Base-by-base conservation (phyloP, 2,888 invertebrate species). In the Muscina levida region DNA sequence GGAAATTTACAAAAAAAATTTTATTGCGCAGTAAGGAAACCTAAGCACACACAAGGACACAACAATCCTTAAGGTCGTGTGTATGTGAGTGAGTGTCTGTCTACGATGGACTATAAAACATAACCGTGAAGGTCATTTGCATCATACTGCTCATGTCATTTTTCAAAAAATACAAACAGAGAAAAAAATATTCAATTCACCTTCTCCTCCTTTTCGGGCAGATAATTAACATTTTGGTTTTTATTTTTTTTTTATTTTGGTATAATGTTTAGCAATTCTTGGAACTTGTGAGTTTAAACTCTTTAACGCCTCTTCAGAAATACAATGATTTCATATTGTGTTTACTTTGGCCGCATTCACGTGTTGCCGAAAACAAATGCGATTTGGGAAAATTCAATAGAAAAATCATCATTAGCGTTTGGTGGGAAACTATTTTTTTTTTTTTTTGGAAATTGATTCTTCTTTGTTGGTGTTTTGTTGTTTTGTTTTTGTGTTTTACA, bases 401-500 rank as follows among this genome's bases (percentile, higher is more conserved):
- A 53, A 15, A 3, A 53, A 53, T 13, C 22, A 62, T 62, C 48
- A 65, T 74, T 67, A 65, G 75, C 68, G 15, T 31, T 19, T 62
- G 59, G 39, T 72, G 77, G 72, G 72, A 72, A 72, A 71, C 44
- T 71, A 56, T 22, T 70, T 76, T 62, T 62, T 48, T 13, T 11
- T 67, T n/a, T n/a, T n/a, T 31, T 31, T 31, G 3, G 31, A 31
- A 71, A 56, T 71, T 67, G 31, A 65, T 76, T 65, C 66, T 53
- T n/a, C 10, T 68, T n/a, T n/a, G n/a, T n/a, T n/a, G n/a, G n/a
- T n/a, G n/a, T n/a, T n/a, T n/a, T n/a, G n/a, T n/a, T n/a, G n/a
- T n/a, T n/a, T n/a, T n/a, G 8, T 24, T 75, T 62, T 57, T 67
- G 24, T 59, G 15, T 77, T 76, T 77, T 66, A 66, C 66, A 77